Base-by-base conservation (phyloP, 1,140 invertebrate genomes). In the Drosophila bifasciata region DNA sequence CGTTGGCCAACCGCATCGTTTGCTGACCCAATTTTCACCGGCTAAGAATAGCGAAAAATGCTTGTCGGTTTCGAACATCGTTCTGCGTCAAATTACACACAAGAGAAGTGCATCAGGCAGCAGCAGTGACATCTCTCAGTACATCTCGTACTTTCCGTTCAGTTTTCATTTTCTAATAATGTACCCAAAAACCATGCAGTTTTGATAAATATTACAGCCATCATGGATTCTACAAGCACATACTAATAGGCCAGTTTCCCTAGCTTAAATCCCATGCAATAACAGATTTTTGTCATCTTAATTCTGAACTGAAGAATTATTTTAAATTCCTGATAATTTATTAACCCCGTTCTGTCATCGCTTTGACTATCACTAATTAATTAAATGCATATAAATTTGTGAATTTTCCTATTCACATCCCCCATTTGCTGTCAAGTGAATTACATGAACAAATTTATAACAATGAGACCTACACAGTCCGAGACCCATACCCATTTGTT, bases 21-120 rank as follows among this genome's bases (percentile, higher is more conserved):
- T 84, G 70, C 66, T 85, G 81, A 80, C 81, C 81, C 81, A 77
- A 85, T 81, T 85, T 57, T 36, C n/a, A 15, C 25, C 25, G 39
- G 52, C 81, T 85, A 81, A 81, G 58, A 86, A 85, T 86, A 86
- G 80, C 63, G 36, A 68, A 68, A 75, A 72, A 72, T 73, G 50
- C 68, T 70, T 40, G 49, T 49, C 59, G 50, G 44, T 55, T 39
- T 56, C 44, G 51, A 36, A 41, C 53, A 48, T 68, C 43, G 53
- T n/a, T 50, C 40, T 73, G 51, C 70, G 69, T 74, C 70, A 25
- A 41, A 73, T 74, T 74, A 74, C 70, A 73, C 40, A 43, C 53
- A 5, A 17, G 48, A 61, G 32, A 36, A 50, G 28, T 60, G 25
- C 46, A 52, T 41, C 28, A 48, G n/a, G 25, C 28, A 32, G 28